A percentile compares a stretch with the other conserved stretches of the same genome.
phyloP scores from a whole-genome alignment of 2,113 vertebrate species.

The Tetrao urogallus region DNA sequence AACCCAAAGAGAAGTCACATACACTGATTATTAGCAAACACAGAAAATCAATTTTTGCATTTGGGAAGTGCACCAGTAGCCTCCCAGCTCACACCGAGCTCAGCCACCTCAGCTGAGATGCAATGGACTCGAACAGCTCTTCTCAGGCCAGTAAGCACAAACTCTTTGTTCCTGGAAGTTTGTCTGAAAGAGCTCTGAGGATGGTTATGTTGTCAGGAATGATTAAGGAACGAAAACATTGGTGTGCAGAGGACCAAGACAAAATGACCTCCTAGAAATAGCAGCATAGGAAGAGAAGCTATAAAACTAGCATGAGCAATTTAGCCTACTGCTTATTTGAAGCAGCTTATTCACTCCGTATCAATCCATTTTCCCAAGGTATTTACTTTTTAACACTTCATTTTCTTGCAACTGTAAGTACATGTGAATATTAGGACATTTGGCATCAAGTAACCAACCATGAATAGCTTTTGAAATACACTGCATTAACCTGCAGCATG shows the following conservation, averaged over 20 bases:
- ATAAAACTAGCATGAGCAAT: background rate
- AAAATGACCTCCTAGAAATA: background rate
- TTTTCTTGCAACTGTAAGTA: background rate
- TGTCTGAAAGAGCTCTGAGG: fast-evolving
- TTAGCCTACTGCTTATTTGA: background rate
- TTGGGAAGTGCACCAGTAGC: background rate
- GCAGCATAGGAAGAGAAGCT: background rate
- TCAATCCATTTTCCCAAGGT: background rate
- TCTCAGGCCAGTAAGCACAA: background rate
- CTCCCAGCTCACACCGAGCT: background rate
- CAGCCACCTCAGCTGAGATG: background rate
- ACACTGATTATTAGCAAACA: background rate
- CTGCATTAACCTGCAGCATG: fast-evolving
- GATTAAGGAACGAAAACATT: background rate
- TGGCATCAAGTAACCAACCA: background rate
- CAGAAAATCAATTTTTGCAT: background rate
- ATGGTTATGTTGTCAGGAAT: background rate
- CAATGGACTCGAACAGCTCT: background rate
- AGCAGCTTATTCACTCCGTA: background rate
- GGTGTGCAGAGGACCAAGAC: background rate
- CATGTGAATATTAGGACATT: background rate
- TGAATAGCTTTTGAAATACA: background rate
- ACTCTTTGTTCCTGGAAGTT: background rate
- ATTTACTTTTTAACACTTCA: background rate
- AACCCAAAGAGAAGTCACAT: background rate